Evolutionary conservation across 2,888 invertebrate genomes (phyloP), one percentile per base, ranked within the genome.

Genomic region (Heterodera filipjevi): DNA sequence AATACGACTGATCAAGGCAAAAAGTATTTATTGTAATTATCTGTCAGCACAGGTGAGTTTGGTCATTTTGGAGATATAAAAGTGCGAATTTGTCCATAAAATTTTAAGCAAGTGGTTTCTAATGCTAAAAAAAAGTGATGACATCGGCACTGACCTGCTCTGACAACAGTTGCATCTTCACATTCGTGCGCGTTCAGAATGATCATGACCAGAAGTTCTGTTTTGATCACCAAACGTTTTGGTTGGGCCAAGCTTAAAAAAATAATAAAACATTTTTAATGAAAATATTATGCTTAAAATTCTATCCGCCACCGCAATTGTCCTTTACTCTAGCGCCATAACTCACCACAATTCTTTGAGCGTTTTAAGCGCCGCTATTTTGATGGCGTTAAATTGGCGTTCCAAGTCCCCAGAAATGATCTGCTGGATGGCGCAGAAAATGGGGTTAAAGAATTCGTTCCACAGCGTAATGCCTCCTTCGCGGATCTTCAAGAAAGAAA

Each of bases 181-280:
- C 91, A 92, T 85, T 91, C 94, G 91, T 96, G 95, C 77, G 94
- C 94, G 89, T 94, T 93, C 85, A 97, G 93, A 22, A 97, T 94
- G 90, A 94, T 94, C 75, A 97, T 91, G 77, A 95, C 93, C 64
- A 96, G 93, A 77, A 97, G 92, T 91, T 98, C 97, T 78, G 95
- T 93, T 91, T 94, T 97, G 87, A 93, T 93, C 83, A 93, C 92
- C 92, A 96, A 96, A 85, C 93, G 93, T 80, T 93, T 92, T 68
- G 94, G 91, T 59, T 93, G 92, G 77, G 82, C 81, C 14, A 80
- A 46, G 72, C 86, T 85, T 75, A 73, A 84, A 66, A 39, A 10
- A 22, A 30, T 27, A 32, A 30, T 6, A 71, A 39, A 39, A 12
- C n/a, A 14, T 1, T 59, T 53, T 59, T 32, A 78, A 27, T 27